phyloP scores from a whole-genome alignment of 2,113 vertebrate species.

The Oreochromis aureus region DNA sequence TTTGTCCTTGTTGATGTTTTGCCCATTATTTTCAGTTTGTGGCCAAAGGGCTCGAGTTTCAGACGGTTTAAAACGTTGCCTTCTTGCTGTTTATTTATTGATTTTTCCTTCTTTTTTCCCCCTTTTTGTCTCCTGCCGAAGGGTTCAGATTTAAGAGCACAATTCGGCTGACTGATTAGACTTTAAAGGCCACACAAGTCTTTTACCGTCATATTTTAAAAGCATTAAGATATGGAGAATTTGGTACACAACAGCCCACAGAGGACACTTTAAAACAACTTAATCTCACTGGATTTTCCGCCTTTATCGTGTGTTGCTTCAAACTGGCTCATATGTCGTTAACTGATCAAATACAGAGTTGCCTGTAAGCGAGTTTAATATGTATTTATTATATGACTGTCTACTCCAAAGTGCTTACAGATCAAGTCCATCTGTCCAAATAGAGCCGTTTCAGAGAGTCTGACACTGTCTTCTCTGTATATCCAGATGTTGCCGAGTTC shows the following conservation, averaged over 20 bases:
- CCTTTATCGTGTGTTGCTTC: not conserved
- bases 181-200: not conserved
- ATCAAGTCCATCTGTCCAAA: not conserved
- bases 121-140: not conserved
- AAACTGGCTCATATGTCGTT: not conserved
- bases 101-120: not conserved
- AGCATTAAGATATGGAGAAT: not conserved
- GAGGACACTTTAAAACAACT: not conserved
- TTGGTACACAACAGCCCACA: not conserved
- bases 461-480: not conserved
- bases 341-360: not conserved
- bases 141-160: not conserved
- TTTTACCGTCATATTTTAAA: not conserved
- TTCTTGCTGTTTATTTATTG: constrained; percentile 2
- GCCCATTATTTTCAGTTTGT: not conserved
- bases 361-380: not conserved
- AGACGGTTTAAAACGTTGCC: not conserved
- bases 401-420: not conserved
- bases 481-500: not conserved
- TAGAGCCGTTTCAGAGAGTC: not conserved
- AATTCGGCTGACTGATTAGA: not conserved
- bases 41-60: not conserved
- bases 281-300: not conserved
- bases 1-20: constrained; percentile 17
- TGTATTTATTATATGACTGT: not conserved